phyloP scores from a whole-genome alignment of 2,797 vertebrate species.

The Carcharodon carcharias region DNA sequence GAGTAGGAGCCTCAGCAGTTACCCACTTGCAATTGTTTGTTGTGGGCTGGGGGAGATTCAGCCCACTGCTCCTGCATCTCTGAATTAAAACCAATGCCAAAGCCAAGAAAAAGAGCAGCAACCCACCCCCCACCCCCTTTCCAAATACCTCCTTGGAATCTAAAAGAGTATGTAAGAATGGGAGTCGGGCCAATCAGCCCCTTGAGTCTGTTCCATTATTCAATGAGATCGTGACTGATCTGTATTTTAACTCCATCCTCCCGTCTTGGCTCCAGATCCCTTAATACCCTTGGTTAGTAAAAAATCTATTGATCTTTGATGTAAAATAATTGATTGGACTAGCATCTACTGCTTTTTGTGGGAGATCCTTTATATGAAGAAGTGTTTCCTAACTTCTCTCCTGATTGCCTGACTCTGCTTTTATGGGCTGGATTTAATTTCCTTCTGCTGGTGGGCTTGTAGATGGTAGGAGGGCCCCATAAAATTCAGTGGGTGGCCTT shows the following conservation, averaged over 20 bases:
- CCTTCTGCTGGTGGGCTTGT: not conserved
- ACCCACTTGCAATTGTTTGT: slow-evolving; percentile 43
- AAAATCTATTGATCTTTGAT: not conserved
- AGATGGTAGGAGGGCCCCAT: not conserved
- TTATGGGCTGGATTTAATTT: not conserved
- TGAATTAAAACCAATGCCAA: not conserved
- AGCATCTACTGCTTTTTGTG: not conserved
- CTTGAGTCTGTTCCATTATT: not conserved
- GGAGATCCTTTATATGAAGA: not conserved
- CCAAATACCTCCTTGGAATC: not conserved
- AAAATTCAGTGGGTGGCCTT: not conserved
- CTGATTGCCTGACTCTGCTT: not conserved
- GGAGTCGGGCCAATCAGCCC: not conserved
- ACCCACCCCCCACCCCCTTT: not conserved
- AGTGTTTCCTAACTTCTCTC: not conserved
- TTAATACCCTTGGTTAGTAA: not conserved
- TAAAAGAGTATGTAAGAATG: not conserved
- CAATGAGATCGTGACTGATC: not conserved
- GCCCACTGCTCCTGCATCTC: not conserved
- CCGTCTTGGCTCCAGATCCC: not conserved
- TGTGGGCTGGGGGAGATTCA: slow-evolving; percentile 50
- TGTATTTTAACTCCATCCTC: not conserved
- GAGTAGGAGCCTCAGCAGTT: not conserved
- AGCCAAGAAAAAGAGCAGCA: not conserved
- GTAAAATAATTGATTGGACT: not conserved